Conservation (phyloP, 2,113 vertebrate species). For the Limnothrissa miodon region DNA sequence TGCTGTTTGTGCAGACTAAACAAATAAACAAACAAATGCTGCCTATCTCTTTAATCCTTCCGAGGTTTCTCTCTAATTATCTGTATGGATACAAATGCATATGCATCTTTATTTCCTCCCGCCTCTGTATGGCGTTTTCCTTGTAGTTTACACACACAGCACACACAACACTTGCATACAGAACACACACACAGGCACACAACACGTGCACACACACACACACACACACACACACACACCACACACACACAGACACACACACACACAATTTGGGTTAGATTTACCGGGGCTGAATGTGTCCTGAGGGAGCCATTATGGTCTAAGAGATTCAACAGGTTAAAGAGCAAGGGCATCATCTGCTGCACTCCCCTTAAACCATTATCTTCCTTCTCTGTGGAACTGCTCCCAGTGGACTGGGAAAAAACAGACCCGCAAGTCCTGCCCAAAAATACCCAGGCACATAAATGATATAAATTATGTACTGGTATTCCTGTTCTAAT, state of each 20-base stretch:
- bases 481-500: not conserved
- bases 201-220: not conserved
- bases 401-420: not conserved
- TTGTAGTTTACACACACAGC: not conserved
- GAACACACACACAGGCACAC: constrained; percentile 1
- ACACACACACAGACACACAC: not conserved
- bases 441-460: not conserved
- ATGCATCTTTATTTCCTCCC: not conserved
- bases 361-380: constrained; percentile 22
- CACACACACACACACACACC: constrained; percentile 15
- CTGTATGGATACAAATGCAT: not conserved
- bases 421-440: not conserved
- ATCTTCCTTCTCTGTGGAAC: not conserved
- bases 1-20: no score
- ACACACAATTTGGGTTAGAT: constrained; percentile 1
- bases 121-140: not conserved
- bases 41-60: not conserved
- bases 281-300: not conserved
- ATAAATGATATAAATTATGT: not conserved
- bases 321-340: constrained; percentile 28
- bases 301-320: constrained; percentile 35
- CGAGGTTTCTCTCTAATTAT: constrained; percentile 9
- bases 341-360: constrained; percentile 25
- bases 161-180: not conserved
- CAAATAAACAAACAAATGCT: constrained; percentile 4